phyloP scores from a whole-genome alignment of 2,797 vertebrate species.

The Pampus argenteus region DNA sequence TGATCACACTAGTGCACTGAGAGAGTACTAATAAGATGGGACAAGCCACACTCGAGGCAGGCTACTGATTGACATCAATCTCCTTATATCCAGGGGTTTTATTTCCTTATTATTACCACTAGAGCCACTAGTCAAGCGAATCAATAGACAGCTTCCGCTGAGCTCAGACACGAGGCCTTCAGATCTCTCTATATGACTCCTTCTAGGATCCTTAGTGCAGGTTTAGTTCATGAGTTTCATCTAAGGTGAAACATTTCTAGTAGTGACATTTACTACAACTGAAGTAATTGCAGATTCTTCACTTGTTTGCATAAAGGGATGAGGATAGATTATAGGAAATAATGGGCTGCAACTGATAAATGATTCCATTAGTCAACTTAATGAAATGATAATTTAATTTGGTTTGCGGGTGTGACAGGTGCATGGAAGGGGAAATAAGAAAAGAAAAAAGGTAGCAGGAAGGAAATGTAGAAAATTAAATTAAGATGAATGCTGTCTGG shows the following conservation, averaged over 20 bases:
- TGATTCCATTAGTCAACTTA: slow-evolving; percentile 74
- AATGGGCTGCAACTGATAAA: slow-evolving; percentile 71
- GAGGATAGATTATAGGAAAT: slow-evolving; percentile 46
- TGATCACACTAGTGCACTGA: slow-evolving; percentile 74
- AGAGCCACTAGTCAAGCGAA: slow-evolving; percentile 79
- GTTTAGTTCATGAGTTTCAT: slow-evolving; percentile 51
- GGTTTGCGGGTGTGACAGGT: slow-evolving; percentile 62
- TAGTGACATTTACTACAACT: slow-evolving; percentile 9
- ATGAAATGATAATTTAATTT: slow-evolving; percentile 76
- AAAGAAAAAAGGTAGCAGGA: slow-evolving; percentile 27
- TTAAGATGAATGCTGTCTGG: slow-evolving; percentile 38
- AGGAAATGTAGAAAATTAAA: slow-evolving; percentile 55
- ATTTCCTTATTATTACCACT: slow-evolving; percentile 83
- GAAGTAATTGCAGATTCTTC: slow-evolving; percentile 20
- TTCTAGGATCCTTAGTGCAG: slow-evolving; percentile 49
- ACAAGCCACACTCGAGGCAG: slow-evolving; percentile 75
- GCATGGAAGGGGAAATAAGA: slow-evolving; percentile 51
- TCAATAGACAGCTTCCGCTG: slow-evolving; percentile 79
- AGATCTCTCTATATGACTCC: slow-evolving; percentile 57
- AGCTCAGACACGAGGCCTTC: slow-evolving; percentile 59
- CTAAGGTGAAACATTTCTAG: slow-evolving; percentile 43
- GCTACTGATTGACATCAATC: slow-evolving; percentile 82
- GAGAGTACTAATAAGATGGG: slow-evolving; percentile 80
- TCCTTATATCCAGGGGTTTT: slow-evolving; percentile 80
- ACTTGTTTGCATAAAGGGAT: slow-evolving; percentile 39